These are phyloP conservation scores for Dendrocincla fuliginosa DNA, from an alignment of 2,797 vertebrate species.

Conservation along the genomic window DNA sequence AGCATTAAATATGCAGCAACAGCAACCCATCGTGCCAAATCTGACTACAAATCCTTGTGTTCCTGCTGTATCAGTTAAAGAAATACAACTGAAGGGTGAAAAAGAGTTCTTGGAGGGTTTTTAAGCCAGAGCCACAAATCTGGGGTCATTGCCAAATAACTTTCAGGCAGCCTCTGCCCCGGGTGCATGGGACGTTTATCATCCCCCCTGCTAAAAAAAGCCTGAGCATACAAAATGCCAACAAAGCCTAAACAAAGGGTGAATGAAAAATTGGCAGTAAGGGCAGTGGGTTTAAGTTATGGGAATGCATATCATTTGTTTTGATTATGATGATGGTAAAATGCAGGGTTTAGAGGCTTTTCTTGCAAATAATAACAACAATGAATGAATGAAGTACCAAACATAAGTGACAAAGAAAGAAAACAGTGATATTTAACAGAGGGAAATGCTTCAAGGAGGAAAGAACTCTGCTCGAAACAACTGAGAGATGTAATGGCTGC, in stretches of 20 bases:
- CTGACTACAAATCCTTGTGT: neutral
- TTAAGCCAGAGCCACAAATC: neutral
- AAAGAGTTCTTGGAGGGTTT: neutral
- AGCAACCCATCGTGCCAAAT: neutral
- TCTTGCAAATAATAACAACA: neutral
- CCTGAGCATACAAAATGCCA: neutral
- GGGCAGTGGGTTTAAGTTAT: neutral
- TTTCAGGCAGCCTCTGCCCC: neutral
- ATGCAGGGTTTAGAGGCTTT: neutral
- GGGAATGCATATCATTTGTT: neutral
- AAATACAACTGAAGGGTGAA: neutral
- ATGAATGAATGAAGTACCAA: neutral
- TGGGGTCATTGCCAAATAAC: neutral
- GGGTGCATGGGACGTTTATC: accelerated
- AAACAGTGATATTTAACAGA: neutral
- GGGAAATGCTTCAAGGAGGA: neutral
- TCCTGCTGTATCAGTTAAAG: neutral
- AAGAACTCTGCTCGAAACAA: neutral
- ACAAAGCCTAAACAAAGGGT: neutral
- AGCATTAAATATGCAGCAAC: neutral
- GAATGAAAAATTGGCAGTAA: neutral
- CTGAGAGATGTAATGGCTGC: neutral
- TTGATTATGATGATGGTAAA: neutral
- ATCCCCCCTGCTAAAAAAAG: neutral
- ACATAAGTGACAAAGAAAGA: neutral